phyloP scores from a whole-genome alignment of 2,888 invertebrate species.

The Latrodectus hesperus region DNA sequence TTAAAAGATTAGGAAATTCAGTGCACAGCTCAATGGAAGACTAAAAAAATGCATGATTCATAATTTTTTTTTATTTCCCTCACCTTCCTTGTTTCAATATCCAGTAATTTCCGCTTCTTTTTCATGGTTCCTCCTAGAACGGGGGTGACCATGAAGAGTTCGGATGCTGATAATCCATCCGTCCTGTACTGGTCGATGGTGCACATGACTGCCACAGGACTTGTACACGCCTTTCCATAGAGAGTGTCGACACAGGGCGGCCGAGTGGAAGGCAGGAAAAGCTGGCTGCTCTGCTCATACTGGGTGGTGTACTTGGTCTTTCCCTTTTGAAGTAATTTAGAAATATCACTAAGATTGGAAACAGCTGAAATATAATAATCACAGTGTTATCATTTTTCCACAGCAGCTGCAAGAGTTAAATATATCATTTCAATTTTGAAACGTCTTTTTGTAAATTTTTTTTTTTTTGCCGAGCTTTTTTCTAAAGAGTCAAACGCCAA shows the following conservation, averaged over 20 bases:
- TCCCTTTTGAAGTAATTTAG: constrained; percentile 8
- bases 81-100: constrained; percentile 91
- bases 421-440: too few relatives aligned
- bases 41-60: background rate
- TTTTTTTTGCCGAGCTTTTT: too few relatives aligned
- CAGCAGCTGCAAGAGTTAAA: too few relatives aligned
- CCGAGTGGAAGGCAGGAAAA: constrained; percentile 85
- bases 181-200: constrained; percentile 76
- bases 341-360: constrained; percentile 26
- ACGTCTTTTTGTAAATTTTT: too few relatives aligned
- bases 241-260: constrained; percentile 85
- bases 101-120: constrained; percentile 83
- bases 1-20: too few relatives aligned
- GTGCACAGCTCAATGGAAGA: too few relatives aligned
- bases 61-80: constrained; percentile 75
- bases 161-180: constrained; percentile 80
- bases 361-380: constrained; percentile 25
- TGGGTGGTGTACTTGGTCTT: constrained; percentile 8
- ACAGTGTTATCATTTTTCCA: background rate
- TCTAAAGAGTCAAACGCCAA: too few relatives aligned
- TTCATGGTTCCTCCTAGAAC: constrained; percentile 83
- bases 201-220: constrained; percentile 70
- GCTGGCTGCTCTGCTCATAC: constrained; percentile 40
- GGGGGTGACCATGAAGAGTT: constrained; percentile 87
- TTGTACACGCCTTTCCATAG: constrained; percentile 84